A percentile compares a stretch with the other conserved stretches of the same genome.
Evolutionary conservation across 2,888 invertebrate species (phyloP).

Genomic region (Microctonus aethiopoides): DNA sequence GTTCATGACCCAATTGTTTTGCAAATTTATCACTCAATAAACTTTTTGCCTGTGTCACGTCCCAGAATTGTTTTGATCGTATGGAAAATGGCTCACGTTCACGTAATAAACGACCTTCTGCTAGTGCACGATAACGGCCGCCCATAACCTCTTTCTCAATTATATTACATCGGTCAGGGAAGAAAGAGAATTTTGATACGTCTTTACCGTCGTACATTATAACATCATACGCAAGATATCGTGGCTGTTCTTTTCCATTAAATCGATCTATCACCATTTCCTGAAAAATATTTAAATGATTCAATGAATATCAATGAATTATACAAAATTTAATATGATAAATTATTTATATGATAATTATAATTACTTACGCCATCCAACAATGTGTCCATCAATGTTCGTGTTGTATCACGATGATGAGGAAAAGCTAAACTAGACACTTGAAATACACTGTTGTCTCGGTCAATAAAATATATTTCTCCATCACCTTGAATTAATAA

Average conservation of each 20-base stretch:
- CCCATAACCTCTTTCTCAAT: conserved; percentile 81
- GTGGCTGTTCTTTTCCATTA: conserved; percentile 78
- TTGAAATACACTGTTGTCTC: conserved; percentile 93
- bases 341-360: conserved; percentile 8
- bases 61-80: conserved; percentile 92
- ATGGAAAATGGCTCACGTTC: conserved; percentile 90
- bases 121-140: conserved; percentile 79
- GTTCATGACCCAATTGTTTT: conserved; percentile 88
- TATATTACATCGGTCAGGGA: conserved; percentile 78
- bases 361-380: conserved; percentile 87
- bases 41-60: conserved; percentile 76
- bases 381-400: conserved; percentile 83
- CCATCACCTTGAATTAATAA: conserved; percentile 90
- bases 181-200: conserved; percentile 82
- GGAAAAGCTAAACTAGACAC: conserved; percentile 85
- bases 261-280: conserved; percentile 94
- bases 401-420: conserved; percentile 76
- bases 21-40: conserved; percentile 88
- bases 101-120: conserved; percentile 79
- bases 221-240: conserved; percentile 96
- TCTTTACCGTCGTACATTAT: conserved; percentile 84
- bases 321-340: not conserved
- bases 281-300: conserved; percentile 69
- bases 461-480: conserved; percentile 92
- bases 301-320: not conserved